Percentiles rank a stretch among this genome's conserved stretches.
Conservation (phyloP, 2,113 vertebrate species). For the Percopsis transmontana region DNA sequence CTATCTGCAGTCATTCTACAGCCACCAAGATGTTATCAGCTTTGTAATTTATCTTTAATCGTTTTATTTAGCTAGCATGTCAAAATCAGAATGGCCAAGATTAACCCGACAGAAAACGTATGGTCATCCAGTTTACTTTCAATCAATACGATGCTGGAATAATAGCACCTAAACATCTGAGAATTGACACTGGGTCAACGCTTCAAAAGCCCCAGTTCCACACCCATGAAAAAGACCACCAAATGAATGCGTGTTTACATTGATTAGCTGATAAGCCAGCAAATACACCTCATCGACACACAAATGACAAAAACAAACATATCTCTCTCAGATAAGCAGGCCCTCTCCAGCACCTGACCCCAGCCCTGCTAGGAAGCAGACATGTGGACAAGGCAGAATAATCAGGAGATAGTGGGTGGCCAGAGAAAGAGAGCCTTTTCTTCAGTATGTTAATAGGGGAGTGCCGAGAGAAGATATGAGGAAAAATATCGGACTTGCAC, state of each 20-base stretch:
- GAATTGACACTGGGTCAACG: background rate
- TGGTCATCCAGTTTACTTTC: constrained; percentile 14
- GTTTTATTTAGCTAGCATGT: constrained; percentile 27
- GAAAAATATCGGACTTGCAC: constrained; percentile 48
- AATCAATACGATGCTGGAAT: constrained; percentile 7
- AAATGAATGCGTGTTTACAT: constrained; percentile 13
- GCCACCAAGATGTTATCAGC: constrained; percentile 9
- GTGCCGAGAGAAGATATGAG: constrained; percentile 44
- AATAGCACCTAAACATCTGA: background rate
- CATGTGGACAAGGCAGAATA: constrained; percentile 35
- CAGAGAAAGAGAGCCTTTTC: constrained; percentile 13
- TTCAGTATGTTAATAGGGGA: constrained; percentile 62
- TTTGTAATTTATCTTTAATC: constrained; percentile 19
- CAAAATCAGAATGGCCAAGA: constrained; percentile 22
- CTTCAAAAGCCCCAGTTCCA: background rate
- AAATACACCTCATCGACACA: background rate
- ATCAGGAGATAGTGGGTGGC: constrained; percentile 18
- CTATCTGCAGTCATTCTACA: background rate
- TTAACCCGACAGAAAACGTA: constrained; percentile 30
- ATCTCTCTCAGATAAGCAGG: too few relatives aligned
- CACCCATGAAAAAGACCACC: background rate
- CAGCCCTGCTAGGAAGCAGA: constrained; percentile 32
- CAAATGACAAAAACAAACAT: background rate
- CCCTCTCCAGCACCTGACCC: constrained; percentile 1
- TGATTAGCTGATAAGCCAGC: constrained; percentile 23